Evolutionary conservation across 2,113 vertebrate genomes (phyloP).

Genomic region (Chloropsis cyanopogon): DNA sequence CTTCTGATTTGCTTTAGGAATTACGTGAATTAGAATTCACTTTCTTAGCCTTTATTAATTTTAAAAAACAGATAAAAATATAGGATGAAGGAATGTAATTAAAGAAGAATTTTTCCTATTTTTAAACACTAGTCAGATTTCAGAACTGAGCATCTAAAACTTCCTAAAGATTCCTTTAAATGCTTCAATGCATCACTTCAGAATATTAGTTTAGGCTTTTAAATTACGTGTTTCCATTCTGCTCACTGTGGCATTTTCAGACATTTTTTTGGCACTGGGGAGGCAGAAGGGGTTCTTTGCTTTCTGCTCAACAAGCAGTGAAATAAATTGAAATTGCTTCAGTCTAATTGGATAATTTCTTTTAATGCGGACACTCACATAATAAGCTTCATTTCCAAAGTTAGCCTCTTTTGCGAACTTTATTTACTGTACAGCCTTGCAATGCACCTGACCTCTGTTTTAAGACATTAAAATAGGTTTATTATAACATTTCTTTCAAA

Average conservation of each 20-base stretch:
- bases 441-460: not conserved
- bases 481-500: not conserved
- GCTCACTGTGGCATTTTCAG: not conserved
- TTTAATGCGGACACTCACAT: not conserved
- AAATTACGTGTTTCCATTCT: not conserved
- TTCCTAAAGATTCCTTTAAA: not conserved
- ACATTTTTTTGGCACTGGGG: not conserved
- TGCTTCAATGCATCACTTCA: not conserved
- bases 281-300: not conserved
- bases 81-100: not conserved
- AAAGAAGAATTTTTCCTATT: not conserved
- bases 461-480: not conserved
- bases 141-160: not conserved
- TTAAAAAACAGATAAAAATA: not conserved
- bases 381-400: not conserved
- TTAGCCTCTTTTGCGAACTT: not conserved
- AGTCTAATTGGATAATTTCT: not conserved
- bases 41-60: not conserved
- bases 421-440: not conserved
- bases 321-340: not conserved
- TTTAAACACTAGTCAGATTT: not conserved
- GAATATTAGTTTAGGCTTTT: not conserved
- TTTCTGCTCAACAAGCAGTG: not conserved
- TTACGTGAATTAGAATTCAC: not conserved
- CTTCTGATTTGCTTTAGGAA: not conserved